Evolutionary conservation across 2,797 vertebrate species (phyloP), one percentile per base, ranked within the genome.

Genomic region (Ispidina picta): DNA sequence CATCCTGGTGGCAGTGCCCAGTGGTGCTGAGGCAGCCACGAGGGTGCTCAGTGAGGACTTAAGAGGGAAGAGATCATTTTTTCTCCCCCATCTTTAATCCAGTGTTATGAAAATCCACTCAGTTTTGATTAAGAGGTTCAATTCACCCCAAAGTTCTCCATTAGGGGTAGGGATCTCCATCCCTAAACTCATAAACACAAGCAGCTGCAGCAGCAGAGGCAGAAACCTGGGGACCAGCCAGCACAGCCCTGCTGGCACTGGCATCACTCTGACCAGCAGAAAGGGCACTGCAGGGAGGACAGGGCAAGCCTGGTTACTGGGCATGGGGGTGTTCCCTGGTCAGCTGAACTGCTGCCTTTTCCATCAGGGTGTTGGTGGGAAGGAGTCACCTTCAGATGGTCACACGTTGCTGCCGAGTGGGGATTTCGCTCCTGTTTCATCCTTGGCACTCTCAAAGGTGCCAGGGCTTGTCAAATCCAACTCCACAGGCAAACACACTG

Each of bases 221-320:
- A 44, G 41, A 59, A 23, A 33, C 33, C 33, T 33, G 33, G 33
- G 7, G 55, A 25, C 16, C 16, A 6, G 28, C 43, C 2, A 1
- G 11, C n/a, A 23, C 17, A 14, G 44, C 15, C 44, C 56, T 4
- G 21, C 64, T 9, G 15, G 43, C 39, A 55, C 3, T 3, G 16
- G 41, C 33, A 5, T 0, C 3, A 17, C 58, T 44, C 49, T n/a
- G 33, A 51, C 46, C 16, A 31, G 62, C 52, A 65, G 8, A 23
- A 19, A 39, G 2, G 13, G 20, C 6, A 5, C 71, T 5, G 4
- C 3, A 28, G 16, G 1, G 17, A 56, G 63, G 63, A 31, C 1
- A 5, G 19, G 46, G n/a, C 63, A 25, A 8, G 26, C 0, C 9
- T 18, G 88, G 17, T 14, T 54, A 7, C 35, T 14, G n/a, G 58